Evolutionary conservation across 2,797 vertebrate species (phyloP), one percentile per base, ranked within the genome.

Genomic region (Pseudochromis fuscus): DNA sequence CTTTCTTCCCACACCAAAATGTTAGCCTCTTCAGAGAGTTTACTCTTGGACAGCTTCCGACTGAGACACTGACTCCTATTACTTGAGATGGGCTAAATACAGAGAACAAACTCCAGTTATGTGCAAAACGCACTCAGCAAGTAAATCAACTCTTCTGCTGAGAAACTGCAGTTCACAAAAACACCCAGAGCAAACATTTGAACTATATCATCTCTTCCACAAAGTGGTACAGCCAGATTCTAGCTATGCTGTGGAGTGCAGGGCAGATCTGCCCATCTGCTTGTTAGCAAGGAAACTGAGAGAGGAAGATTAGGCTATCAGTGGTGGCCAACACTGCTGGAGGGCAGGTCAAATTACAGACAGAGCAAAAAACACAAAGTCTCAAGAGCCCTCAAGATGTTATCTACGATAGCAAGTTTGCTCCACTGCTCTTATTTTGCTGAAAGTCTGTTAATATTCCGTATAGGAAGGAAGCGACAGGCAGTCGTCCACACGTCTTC

Each of bases 231-330:
- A 30, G 63, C 42, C 49, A 68, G 67, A 80, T 72, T 83, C 42
- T 48, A 67, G 57, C 51, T 68, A 11, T 50, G n/a, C 50, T 67
- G 59, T 65, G 51, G 59, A 77, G 57, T 64, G 69, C 50, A 57
- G 70, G 49, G 66, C 77, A 67, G 69, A 85, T 84, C 65, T 67
- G 78, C 44, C 74, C 64, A 72, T 80, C 72, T 66, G 69, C 78
- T 84, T 38, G 79, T 78, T 72, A 78, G 84, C 45, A 15, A 70
- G 44, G 69, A 86, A 79, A 85, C 83, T 75, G 77, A 77, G 63
- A 61, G 56, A 59, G 72, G 48, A 18, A 90, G 88, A 90, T 90
- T 87, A 89, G 65, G 60, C 80, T 82, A 87, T 91, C 87, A 88
- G 74, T 61, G 57, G 46, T 60, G 71, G 71, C 74, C 76, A 83